Evolutionary conservation across 2,113 vertebrate species (phyloP).

Genomic region (Nothoprocta perdicaria): DNA sequence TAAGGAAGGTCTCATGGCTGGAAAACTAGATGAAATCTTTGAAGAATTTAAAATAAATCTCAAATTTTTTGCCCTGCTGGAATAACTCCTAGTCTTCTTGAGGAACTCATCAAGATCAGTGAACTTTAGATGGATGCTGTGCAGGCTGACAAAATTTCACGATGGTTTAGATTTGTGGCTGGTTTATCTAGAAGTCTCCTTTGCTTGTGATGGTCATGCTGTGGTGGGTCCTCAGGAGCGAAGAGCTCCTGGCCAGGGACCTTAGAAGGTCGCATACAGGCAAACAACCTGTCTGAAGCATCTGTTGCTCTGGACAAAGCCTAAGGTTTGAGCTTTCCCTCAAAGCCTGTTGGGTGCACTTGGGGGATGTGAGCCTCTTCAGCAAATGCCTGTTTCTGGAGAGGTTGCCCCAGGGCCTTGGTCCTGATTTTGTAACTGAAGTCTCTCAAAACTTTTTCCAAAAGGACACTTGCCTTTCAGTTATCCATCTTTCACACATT

Average conservation of each 20-base stretch:
- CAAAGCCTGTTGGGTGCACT: background rate
- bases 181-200: background rate
- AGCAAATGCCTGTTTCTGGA: background rate
- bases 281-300: background rate
- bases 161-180: background rate
- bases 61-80: background rate
- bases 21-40: background rate
- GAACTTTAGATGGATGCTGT: background rate
- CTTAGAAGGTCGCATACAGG: background rate
- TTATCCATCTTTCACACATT: background rate
- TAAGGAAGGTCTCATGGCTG: background rate
- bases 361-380: background rate
- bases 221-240: background rate
- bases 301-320: background rate
- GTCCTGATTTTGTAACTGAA: background rate
- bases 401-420: background rate
- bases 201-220: background rate
- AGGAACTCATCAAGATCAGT: background rate
- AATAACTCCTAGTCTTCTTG: background rate
- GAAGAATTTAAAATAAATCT: background rate
- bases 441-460: background rate
- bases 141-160: background rate
- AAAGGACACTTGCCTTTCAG: background rate
- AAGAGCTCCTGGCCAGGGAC: background rate
- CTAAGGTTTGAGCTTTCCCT: background rate